Evolutionary conservation across 2,797 vertebrate genomes (phyloP), one percentile per base, ranked within the genome.

Genomic region (Rousettus madagascariensis): DNA sequence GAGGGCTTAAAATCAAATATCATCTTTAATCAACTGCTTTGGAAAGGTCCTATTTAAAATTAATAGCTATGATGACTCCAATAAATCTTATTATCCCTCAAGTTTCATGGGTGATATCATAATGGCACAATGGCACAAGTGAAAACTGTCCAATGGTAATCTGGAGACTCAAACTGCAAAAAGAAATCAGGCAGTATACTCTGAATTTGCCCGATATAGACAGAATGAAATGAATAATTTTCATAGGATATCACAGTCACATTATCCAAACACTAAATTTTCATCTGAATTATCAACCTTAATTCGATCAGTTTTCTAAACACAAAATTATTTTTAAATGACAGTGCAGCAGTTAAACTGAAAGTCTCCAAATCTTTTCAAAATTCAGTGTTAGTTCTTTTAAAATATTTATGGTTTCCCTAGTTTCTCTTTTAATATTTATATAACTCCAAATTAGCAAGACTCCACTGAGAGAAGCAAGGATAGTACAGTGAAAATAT

Each of bases 211-310:
- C 53, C 94, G 22, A 83, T 63, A 92, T 4, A 85, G 33, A 79
- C 2, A 77, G 33, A 78, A 89, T 43, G n/a, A 93, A 90, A 84
- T 65, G 26, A 93, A 53, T 17, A 26, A 68, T 79, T 86, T 91
- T 74, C 75, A 86, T 65, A 77, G 86, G 36, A 38, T 55, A 71
- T 33, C 53, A 69, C 3, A 68, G 38, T 78, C 26, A 75, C 6
- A 41, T 72, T 85, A 88, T 24, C 36, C 36, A 88, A 85, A 90
- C 66, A 94, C 15, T 71, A 55, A 53, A 43, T 51, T 69, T 92
- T 69, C 59, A 83, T 93, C 36, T 93, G 13, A 94, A 96, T 92
- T 80, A 87, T 63, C 15, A 85, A 72, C 86, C n/a, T 88, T 83
- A 95, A 86, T 88, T 59, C 61, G 30, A 86, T 90, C 26, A 63